Conservation (phyloP, 2,888 invertebrate genomes). For the Orthosia gothica region DNA sequence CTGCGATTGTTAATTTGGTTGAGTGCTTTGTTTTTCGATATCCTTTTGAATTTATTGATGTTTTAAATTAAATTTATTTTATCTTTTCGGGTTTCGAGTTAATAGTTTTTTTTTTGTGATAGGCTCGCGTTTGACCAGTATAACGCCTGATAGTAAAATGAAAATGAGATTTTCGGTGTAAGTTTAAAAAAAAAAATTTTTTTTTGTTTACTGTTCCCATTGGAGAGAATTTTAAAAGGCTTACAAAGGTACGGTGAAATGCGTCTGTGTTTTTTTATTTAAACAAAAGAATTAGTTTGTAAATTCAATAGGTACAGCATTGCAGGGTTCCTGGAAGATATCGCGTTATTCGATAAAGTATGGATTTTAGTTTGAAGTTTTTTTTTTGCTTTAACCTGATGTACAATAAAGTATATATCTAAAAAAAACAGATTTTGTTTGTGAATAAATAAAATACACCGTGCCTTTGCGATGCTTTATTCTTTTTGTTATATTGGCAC, state of each 20-base stretch:
- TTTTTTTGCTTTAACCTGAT: too few species aligned
- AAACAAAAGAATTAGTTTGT: too few species aligned
- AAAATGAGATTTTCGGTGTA: background rate
- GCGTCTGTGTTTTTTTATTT: too few species aligned
- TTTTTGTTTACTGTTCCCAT: background rate
- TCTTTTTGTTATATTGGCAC: background rate
- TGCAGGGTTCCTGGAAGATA: background rate
- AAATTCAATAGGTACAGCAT: too few species aligned
- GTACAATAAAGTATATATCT: too few species aligned
- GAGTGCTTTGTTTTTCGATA: slow-evolving; percentile 18
- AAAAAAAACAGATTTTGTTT: too few species aligned
- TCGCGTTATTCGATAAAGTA: too few species aligned
- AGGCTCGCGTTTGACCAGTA: too few species aligned
- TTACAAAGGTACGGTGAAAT: too few species aligned
- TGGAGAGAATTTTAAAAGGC: background rate
- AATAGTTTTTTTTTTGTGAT: too few species aligned
- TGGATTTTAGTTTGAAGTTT: too few species aligned
- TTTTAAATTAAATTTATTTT: slow-evolving; percentile 15
- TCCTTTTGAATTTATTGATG: slow-evolving; percentile 3
- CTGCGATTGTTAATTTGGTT: slow-evolving; percentile 28
- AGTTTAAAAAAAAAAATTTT: background rate
- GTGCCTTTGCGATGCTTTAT: background rate
- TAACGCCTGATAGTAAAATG: background rate
- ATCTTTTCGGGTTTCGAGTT: background rate
- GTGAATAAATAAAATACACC: background rate